These are phyloP conservation scores for Danio kyathit DNA, from an alignment of 2,797 vertebrate species.

Conservation along the genomic window DNA sequence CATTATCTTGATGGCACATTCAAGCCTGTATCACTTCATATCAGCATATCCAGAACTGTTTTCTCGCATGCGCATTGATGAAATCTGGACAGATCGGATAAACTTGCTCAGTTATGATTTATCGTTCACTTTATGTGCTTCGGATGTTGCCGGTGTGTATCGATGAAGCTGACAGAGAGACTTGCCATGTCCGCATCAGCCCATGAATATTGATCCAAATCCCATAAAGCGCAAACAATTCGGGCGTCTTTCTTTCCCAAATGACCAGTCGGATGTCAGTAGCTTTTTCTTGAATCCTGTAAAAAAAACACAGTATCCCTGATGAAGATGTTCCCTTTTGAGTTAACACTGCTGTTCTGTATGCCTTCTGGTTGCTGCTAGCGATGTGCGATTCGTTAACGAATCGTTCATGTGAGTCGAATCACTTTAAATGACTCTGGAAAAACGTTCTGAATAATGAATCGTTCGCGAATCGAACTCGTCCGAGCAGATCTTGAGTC, in stretches of 20 bases:
- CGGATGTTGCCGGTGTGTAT: constrained; percentile 21
- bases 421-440: neutral
- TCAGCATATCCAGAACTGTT: constrained; percentile 20
- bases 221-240: constrained; percentile 11
- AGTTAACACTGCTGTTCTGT: neutral
- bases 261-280: neutral
- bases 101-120: constrained; percentile 11
- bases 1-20: constrained; percentile 26
- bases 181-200: constrained; percentile 52
- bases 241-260: neutral
- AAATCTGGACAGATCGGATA: neutral
- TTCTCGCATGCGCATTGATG: constrained; percentile 22
- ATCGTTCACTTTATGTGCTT: constrained; percentile 21
- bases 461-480: neutral
- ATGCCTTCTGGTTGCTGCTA: neutral
- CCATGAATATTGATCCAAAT: neutral
- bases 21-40: constrained; percentile 8
- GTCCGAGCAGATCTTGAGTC: neutral
- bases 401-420: neutral
- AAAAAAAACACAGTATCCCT: too few species aligned
- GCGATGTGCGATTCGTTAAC: neutral
- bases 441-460: neutral
- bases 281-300: neutral
- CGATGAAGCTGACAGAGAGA: constrained; percentile 43
- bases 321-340: neutral